Base-by-base conservation (phyloP, 2,797 vertebrate species). In the Phataginus tricuspis region DNA sequence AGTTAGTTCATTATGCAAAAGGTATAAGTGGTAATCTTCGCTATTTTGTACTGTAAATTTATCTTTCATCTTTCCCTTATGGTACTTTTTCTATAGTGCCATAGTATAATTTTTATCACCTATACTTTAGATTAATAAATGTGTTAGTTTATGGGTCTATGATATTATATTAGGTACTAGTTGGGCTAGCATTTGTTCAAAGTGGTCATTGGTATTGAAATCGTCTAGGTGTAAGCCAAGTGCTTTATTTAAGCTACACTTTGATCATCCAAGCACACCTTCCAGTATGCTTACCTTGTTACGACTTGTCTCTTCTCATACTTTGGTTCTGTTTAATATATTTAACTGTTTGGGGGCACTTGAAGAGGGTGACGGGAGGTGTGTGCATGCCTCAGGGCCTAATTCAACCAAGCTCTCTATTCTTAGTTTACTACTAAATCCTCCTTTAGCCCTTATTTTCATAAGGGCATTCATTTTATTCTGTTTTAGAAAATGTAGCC, bases 201-300 rank as follows among this genome's bases (percentile, higher is more conserved):
- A 29, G 53, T 69, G 5, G 34, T 19, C 53, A 53, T 6, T 72
- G 86, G 97, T 98, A 95, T 45, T 90, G 92, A 34, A 59, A 42
- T 66, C 42, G 71, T 91, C 94, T 97, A 89, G 15, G 94, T 98
- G 96, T 98, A 98, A 98, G 94, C 55, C 96, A 94, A 23, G 16
- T 95, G 95, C 98, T 98, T 97, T 98, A 0, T 2, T 83, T 92
- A 88, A 88, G 69, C 53, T 88, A 39, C 84, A 77, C 18, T 34
- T 95, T 69, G n/a, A 14, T 92, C 19, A 18, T 39, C 42, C 42
- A 78, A 78, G 18, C 21, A 78, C 10, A 69, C 4, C 53, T 87
- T 34, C 98, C 97, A 94, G 98, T 98, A 97, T 94, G 92, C 97
- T 98, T 98, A 98, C 97, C 98, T 97, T 98, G 18, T 27, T 69